Conservation (phyloP, 2,797 vertebrate species). For the Sylvilagus floridanus region DNA sequence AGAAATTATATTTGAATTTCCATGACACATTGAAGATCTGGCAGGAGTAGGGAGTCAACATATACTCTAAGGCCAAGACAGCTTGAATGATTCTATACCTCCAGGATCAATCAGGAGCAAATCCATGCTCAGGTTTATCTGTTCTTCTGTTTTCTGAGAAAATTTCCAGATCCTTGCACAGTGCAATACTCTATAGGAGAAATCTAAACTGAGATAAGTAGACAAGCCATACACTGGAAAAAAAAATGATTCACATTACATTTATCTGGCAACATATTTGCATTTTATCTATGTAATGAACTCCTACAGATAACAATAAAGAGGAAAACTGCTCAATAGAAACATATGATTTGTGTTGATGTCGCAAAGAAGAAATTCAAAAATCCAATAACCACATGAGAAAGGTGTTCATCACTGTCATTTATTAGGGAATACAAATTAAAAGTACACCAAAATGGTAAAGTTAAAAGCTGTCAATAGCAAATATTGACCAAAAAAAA, state of each 20-base stretch:
- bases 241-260: background rate
- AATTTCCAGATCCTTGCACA: slow-evolving; percentile 4
- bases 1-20: background rate
- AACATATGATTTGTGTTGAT: background rate
- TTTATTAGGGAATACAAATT: background rate
- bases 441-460: background rate
- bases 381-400: background rate
- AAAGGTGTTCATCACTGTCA: background rate
- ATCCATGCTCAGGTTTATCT: background rate
- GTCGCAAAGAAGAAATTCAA: background rate
- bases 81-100: background rate
- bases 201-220: slow-evolving; percentile 15
- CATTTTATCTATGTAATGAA: background rate
- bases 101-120: background rate
- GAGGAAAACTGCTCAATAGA: background rate
- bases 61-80: background rate
- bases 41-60: background rate
- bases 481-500: background rate
- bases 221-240: background rate
- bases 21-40: background rate
- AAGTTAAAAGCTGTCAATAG: background rate
- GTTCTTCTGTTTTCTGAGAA: slow-evolving; percentile 12
- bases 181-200: background rate
- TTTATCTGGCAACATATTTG: background rate
- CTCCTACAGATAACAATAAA: background rate